These are phyloP conservation scores for Urocitellus parryii DNA, from an alignment of 2,113 vertebrate species.

Conservation along the genomic window DNA sequence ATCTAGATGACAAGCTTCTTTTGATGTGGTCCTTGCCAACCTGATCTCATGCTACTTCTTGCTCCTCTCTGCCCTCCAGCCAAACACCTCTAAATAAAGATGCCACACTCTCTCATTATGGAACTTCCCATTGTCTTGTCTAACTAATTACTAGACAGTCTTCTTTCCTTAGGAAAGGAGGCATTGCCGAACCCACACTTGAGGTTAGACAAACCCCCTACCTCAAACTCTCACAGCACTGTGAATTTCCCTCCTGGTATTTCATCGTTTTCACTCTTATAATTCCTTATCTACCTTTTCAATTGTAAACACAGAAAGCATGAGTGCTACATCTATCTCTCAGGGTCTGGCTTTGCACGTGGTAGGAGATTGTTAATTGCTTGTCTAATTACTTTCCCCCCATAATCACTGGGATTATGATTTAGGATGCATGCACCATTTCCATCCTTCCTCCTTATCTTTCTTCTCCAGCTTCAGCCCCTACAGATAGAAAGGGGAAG, in stretches of 20 bases:
- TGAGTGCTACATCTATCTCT: background rate
- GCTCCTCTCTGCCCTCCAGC: background rate
- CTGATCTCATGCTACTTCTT: background rate
- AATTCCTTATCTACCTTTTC: background rate
- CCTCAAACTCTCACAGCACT: background rate
- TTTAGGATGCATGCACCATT: background rate
- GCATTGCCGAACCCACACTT: background rate
- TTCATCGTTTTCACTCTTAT: background rate
- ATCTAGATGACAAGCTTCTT: background rate
- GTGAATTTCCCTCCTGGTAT: background rate
- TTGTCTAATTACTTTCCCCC: background rate
- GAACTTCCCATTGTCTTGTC: slow-evolving; percentile 60
- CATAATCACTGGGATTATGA: no score
- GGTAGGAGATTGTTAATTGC: background rate
- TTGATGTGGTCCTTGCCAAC: background rate
- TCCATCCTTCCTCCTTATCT: no score
- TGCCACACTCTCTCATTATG: background rate
- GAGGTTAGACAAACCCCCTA: background rate
- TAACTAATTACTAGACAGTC: background rate
- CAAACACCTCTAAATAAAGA: background rate
- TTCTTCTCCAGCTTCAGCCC: background rate
- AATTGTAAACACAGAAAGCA: background rate
- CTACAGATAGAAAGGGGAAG: background rate
- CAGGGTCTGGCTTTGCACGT: background rate
- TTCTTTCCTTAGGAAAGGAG: slow-evolving; percentile 25